Conservation (phyloP, 2,888 invertebrate genomes). For the Arge pagana region DNA sequence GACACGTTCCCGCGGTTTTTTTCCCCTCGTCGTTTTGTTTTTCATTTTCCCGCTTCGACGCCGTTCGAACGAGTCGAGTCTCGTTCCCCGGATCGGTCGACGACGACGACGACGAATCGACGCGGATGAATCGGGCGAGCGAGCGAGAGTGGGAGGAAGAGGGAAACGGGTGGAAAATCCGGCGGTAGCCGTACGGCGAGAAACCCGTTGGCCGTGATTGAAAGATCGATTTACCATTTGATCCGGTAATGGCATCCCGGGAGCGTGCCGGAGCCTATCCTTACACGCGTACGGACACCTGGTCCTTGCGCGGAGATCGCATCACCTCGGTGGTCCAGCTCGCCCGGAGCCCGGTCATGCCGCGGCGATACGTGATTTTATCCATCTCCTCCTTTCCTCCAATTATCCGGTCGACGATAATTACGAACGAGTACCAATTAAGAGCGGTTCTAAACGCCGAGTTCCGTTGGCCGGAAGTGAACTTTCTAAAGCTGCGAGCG, state of each 20-base stretch:
- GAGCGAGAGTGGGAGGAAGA: no score
- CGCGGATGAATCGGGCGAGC: no score
- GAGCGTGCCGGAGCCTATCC: no score
- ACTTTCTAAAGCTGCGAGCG: slow-evolving; percentile 16
- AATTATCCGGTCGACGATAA: slow-evolving; percentile 15
- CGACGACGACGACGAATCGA: no score
- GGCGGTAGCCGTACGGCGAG: slow-evolving; percentile 16
- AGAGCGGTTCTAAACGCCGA: slow-evolving; percentile 8
- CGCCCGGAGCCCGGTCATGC: background rate
- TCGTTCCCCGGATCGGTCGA: no score
- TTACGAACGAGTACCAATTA: slow-evolving; percentile 16
- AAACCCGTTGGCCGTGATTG: slow-evolving; percentile 19
- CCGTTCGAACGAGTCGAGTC: no score
- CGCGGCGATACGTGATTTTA: slow-evolving; percentile 3
- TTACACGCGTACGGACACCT: no score
- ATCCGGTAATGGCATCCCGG: slow-evolving; percentile 19
- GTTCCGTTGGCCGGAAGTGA: slow-evolving; percentile 8
- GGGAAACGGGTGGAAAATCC: no score
- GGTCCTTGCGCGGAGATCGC: slow-evolving; percentile 12
- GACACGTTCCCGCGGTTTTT: background rate
- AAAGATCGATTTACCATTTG: slow-evolving; percentile 20
- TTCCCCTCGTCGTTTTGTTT: background rate
- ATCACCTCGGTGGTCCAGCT: slow-evolving; percentile 13
- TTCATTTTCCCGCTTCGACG: background rate
- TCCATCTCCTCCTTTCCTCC: background rate